These are phyloP conservation scores for Brassicogethes aeneus DNA, from an alignment of 2,888 invertebrate species.

Conservation along the genomic window DNA sequence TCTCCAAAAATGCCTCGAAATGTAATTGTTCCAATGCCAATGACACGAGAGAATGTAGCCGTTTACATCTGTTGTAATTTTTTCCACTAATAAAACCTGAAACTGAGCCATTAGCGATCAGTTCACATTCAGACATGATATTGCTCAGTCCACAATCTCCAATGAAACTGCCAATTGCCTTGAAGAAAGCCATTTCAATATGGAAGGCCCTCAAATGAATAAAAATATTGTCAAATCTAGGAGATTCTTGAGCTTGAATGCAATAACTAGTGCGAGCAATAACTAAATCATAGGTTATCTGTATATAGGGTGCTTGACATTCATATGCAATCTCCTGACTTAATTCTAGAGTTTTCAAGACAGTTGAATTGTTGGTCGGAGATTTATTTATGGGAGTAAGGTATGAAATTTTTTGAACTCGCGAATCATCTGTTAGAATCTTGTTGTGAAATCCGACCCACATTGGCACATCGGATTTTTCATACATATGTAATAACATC, in stretches of 20 bases:
- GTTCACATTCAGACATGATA: conserved; percentile 11
- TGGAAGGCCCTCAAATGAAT: conserved; percentile 26
- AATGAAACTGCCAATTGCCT: conserved; percentile 15
- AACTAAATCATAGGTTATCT: conserved; percentile 25
- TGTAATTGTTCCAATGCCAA: conserved; percentile 20
- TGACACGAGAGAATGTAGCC: conserved; percentile 16
- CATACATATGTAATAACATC: conserved; percentile 12
- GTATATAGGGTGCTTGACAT: conserved; percentile 17
- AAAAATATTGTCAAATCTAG: conserved; percentile 28
- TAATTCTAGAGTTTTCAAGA: conserved; percentile 23
- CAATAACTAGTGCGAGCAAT: conserved; percentile 18
- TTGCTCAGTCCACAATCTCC: conserved; percentile 13
- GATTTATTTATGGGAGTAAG: conserved; percentile 28
- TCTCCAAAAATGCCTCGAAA: conserved; percentile 19
- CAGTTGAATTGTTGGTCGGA: conserved; percentile 23
- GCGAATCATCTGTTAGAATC: conserved; percentile 19
- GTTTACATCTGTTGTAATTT: conserved; percentile 14
- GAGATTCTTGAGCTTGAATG: conserved; percentile 22
- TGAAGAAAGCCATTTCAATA: conserved; percentile 14
- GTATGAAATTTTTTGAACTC: conserved; percentile 25
- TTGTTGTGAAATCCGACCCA: conserved; percentile 25
- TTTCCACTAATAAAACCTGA: conserved; percentile 12
- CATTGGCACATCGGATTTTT: conserved; percentile 7
- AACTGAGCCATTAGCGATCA: conserved; percentile 14
- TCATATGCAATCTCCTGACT: conserved; percentile 20